phyloP scores from a whole-genome alignment of 2,113 vertebrate species.

The Cacatua alba region DNA sequence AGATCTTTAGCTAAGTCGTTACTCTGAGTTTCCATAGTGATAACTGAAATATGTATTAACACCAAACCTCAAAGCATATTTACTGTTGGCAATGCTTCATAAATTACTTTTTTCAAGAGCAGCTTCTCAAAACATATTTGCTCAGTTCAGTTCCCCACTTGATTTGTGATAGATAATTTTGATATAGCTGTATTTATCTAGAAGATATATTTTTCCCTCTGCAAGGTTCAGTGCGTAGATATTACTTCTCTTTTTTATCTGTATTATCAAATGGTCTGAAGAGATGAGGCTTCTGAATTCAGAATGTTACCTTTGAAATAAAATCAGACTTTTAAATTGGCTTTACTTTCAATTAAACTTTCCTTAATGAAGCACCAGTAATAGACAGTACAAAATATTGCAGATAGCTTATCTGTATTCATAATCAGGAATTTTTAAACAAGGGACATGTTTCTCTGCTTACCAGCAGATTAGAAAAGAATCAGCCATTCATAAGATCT shows the following conservation, averaged over 20 bases:
- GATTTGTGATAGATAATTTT: slow-evolving; percentile 51
- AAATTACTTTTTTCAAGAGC: slow-evolving; percentile 54
- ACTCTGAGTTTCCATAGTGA: slow-evolving; percentile 62
- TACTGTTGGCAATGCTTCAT: slow-evolving; percentile 49
- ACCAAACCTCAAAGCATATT: slow-evolving; percentile 55
- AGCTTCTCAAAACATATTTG: slow-evolving; percentile 61
- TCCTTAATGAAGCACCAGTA: not conserved
- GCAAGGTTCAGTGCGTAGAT: not conserved
- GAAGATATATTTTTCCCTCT: not conserved
- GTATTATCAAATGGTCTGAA: not conserved
- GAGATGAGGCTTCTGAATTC: not conserved
- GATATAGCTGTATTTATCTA: slow-evolving; percentile 35
- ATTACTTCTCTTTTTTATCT: not conserved
- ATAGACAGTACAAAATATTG: not conserved
- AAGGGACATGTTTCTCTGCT: not conserved
- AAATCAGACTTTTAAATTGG: not conserved
- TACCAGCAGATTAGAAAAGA: not conserved
- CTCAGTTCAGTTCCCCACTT: slow-evolving; percentile 46
- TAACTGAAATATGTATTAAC: slow-evolving; percentile 65
- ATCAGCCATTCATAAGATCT: not conserved
- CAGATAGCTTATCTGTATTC: not conserved
- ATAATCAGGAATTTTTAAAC: not conserved
- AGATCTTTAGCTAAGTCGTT: slow-evolving; percentile 49
- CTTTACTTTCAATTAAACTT: not conserved
- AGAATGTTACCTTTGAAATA: not conserved